Conservation (phyloP, 2,888 invertebrate genomes). For the Lymantria dispar region DNA sequence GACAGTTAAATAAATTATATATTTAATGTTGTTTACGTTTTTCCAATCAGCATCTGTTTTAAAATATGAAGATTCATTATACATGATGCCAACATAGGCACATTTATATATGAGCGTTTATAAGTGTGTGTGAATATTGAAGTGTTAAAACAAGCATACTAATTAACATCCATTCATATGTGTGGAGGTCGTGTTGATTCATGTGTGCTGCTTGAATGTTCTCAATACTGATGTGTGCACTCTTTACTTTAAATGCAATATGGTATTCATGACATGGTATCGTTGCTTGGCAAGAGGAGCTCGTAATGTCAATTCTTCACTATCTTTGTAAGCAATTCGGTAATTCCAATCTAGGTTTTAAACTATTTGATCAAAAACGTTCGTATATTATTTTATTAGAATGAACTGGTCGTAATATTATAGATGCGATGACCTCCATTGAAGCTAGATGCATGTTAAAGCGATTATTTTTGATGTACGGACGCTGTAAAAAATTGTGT, state of each 20-base stretch:
- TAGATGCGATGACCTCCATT: conserved; percentile 49
- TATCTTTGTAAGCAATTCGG: neutral
- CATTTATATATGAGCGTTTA: conserved; percentile 33
- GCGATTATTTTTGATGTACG: conserved; percentile 63
- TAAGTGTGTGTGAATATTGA: conserved; percentile 43
- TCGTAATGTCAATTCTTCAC: conserved; percentile 23
- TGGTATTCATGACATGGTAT: conserved; percentile 46
- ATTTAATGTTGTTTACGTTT: conserved; percentile 42
- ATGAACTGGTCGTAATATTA: conserved; percentile 11
- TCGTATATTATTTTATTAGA: conserved; percentile 1
- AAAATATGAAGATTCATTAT: conserved; percentile 54
- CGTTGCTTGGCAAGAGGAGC: conserved; percentile 39
- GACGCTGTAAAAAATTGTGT: conserved; percentile 41
- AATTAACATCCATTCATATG: conserved; percentile 76
- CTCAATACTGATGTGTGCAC: conserved; percentile 61
- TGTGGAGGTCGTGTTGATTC: conserved; percentile 65
- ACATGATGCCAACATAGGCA: conserved; percentile 28
- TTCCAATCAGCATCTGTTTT: conserved; percentile 50
- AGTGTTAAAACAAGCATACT: conserved; percentile 73
- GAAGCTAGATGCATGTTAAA: conserved; percentile 60
- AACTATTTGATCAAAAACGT: neutral
- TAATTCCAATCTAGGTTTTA: neutral
- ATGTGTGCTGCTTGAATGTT: conserved; percentile 50
- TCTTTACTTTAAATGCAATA: conserved; percentile 43
- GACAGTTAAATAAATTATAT: conserved; percentile 7